A percentile compares a stretch with the other conserved stretches of the same genome.
phyloP scores from a whole-genome alignment of 2,113 vertebrate species.

The Muntiacus reevesi region DNA sequence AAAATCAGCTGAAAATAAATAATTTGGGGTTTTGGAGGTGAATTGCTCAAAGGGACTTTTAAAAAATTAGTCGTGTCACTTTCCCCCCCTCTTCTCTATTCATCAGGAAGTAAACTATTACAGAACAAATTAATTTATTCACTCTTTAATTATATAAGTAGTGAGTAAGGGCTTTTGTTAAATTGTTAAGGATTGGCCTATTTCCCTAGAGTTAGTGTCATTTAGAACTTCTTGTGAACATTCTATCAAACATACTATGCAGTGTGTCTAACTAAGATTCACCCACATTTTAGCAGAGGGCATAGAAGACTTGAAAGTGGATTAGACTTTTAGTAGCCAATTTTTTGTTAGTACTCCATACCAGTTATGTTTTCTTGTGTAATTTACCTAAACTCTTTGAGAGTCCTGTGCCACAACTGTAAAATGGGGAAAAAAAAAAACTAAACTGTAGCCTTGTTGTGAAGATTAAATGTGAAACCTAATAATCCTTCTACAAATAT shows the following conservation, averaged over 20 bases:
- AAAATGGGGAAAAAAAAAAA: neutral
- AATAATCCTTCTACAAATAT: constrained; percentile 15
- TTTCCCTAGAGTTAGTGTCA: neutral
- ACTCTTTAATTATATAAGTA: neutral
- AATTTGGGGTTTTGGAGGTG: neutral
- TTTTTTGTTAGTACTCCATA: neutral
- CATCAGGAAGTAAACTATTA: neutral
- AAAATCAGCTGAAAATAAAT: neutral
- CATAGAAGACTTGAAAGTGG: neutral
- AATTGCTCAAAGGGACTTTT: neutral
- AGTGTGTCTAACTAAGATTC: neutral
- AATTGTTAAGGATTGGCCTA: neutral
- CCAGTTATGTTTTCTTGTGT: neutral
- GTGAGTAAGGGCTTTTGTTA: neutral
- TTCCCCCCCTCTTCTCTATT: neutral
- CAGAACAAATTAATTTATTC: neutral
- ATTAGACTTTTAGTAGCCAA: neutral
- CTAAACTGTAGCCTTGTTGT: constrained; percentile 20
- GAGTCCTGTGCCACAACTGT: neutral
- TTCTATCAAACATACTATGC: neutral
- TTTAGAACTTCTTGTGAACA: neutral
- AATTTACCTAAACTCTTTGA: neutral
- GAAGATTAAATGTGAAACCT: constrained; percentile 31
- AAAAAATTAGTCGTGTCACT: neutral
- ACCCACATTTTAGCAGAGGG: neutral